phyloP scores from a whole-genome alignment of 2,888 invertebrate species.

The Byasa hedistus region DNA sequence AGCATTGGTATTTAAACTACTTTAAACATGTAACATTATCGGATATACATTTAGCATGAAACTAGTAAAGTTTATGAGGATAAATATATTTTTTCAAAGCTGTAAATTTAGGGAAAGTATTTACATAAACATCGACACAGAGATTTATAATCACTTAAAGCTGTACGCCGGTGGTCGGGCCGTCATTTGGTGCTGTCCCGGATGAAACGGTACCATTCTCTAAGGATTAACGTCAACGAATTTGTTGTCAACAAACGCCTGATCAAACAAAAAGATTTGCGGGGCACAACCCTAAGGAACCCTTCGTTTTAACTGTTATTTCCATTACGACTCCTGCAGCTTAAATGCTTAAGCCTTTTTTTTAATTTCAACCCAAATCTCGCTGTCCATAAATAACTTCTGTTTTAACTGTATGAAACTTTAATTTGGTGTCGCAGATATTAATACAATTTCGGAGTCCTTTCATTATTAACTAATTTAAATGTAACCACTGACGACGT shows the following conservation, averaged over 20 bases:
- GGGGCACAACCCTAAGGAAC: slow-evolving; percentile 56
- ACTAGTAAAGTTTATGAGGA: slow-evolving; percentile 32
- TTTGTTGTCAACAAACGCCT: slow-evolving; percentile 77
- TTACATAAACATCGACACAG: slow-evolving; percentile 64
- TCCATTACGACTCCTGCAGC: slow-evolving; percentile 51
- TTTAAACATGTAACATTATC: not conserved
- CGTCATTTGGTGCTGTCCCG: slow-evolving; percentile 53
- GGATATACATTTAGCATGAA: not conserved
- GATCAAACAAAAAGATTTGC: slow-evolving; percentile 76
- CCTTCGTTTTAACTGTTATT: slow-evolving; percentile 62
- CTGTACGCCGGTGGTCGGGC: slow-evolving; percentile 53
- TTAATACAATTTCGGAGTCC: slow-evolving; percentile 68
- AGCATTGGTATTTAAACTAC: too few species aligned
- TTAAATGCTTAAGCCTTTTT: slow-evolving; percentile 53
- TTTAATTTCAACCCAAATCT: slow-evolving; percentile 22
- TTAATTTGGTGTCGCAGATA: not conserved
- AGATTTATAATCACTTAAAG: slow-evolving; percentile 60
- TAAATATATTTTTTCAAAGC: slow-evolving; percentile 45
- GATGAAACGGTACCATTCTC: slow-evolving; percentile 73
- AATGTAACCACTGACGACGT: slow-evolving; percentile 65
- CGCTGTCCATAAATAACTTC: not conserved
- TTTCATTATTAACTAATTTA: slow-evolving; percentile 64
- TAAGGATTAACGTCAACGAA: slow-evolving; percentile 77
- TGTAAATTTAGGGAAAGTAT: slow-evolving; percentile 55
- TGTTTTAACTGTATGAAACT: not conserved